phyloP scores from a whole-genome alignment of 2,888 invertebrate genomes.

The Meta bourneti region DNA sequence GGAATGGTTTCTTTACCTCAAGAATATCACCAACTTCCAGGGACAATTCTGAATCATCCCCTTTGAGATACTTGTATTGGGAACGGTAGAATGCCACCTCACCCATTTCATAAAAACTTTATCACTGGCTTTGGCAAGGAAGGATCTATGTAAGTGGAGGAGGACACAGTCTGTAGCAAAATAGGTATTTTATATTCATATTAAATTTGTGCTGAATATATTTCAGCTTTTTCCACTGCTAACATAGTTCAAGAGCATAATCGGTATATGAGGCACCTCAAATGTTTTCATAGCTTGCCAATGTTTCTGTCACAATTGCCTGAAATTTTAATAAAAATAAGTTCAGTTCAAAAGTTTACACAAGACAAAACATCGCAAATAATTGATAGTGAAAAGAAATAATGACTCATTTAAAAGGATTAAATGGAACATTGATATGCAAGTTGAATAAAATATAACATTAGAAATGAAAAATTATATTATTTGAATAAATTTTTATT shows the following conservation, averaged over 20 bases:
- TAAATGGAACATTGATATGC: not conserved
- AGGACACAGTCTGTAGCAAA: slow-evolving; percentile 63
- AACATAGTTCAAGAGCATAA: not conserved
- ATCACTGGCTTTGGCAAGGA: not conserved
- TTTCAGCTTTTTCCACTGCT: not conserved
- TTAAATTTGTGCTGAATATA: not conserved
- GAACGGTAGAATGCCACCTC: slow-evolving; percentile 77
- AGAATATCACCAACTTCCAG: slow-evolving; percentile 82
- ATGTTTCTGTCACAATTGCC: not conserved
- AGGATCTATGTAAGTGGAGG: slow-evolving; percentile 16
- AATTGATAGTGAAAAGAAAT: not conserved
- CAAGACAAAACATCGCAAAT: not conserved
- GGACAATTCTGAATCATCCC: slow-evolving; percentile 76
- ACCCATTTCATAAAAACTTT: slow-evolving; percentile 59
- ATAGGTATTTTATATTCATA: slow-evolving; percentile 40
- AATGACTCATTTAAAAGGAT: not conserved
- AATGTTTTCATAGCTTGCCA: not conserved
- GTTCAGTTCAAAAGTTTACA: not conserved
- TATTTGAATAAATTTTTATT: too few relatives aligned
- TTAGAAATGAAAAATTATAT: too few relatives aligned
- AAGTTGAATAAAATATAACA: too few relatives aligned
- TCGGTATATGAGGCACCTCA: not conserved
- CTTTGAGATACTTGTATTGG: slow-evolving; percentile 75
- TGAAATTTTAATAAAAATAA: not conserved
- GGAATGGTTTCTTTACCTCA: slow-evolving; percentile 80